Conservation (phyloP, 2,797 vertebrate species). For the Hydrocynus forskahlii region DNA sequence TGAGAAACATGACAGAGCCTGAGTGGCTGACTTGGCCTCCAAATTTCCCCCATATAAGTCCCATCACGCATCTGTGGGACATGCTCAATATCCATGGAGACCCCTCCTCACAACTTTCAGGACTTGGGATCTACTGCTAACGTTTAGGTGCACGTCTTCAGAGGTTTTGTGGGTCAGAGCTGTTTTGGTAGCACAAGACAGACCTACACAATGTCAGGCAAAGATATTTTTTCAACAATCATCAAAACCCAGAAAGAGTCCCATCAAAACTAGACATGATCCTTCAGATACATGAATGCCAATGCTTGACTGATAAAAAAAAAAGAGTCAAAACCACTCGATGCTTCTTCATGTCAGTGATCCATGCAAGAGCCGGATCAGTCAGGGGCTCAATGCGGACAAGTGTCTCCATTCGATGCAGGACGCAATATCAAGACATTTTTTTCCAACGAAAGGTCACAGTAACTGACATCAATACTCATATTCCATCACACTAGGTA, state of each 20-base stretch:
- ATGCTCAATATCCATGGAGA: too few species aligned
- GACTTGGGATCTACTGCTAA: too few species aligned
- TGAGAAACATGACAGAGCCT: too few species aligned
- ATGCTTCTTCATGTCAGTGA: neutral
- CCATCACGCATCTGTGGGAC: too few species aligned
- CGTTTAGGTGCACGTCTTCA: too few species aligned
- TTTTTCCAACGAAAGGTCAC: conserved; percentile 42
- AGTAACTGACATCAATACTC: conserved; percentile 28
- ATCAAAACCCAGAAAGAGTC: too few species aligned
- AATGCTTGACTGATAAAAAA: neutral
- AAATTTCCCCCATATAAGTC: too few species aligned
- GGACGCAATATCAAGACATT: conserved; percentile 20
- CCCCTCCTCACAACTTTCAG: too few species aligned
- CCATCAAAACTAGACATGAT: neutral
- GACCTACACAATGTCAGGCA: too few species aligned
- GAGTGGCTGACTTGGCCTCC: too few species aligned
- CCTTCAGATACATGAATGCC: neutral
- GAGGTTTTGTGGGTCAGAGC: too few species aligned
- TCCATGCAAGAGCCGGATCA: conserved; percentile 2
- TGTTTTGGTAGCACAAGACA: too few species aligned
- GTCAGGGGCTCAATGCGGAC: neutral
- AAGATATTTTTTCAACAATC: neutral
- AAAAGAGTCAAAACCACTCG: neutral
- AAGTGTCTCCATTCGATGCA: conserved; percentile 17
- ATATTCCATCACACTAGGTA: conserved; percentile 42